Conservation (phyloP, 2,888 invertebrate genomes). For the Apamea crenata region DNA sequence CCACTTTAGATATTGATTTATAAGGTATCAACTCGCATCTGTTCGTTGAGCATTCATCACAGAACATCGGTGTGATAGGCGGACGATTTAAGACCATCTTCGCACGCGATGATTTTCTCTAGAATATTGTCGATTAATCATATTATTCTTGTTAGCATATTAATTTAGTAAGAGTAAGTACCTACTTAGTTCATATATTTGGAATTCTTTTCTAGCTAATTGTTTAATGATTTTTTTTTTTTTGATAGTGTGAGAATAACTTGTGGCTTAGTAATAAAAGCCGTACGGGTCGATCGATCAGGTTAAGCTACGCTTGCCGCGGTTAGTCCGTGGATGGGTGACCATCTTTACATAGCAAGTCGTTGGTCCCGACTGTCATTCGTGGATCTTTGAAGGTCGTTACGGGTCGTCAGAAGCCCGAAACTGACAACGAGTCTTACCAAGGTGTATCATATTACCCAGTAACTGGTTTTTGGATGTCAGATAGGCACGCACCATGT, state of each 20-base stretch:
- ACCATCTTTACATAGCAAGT: not conserved
- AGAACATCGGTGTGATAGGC: conserved; percentile 41
- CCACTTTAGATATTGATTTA: conserved; percentile 23
- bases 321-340: not conserved
- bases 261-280: not conserved
- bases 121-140: conserved; percentile 53
- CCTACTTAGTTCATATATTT: conserved; percentile 48
- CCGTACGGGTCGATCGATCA: not conserved
- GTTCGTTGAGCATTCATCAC: conserved; percentile 25
- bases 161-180: conserved; percentile 35
- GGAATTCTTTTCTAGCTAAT: conserved; percentile 39
- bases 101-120: conserved; percentile 71
- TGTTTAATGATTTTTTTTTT: conserved; percentile 11
- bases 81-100: conserved; percentile 28
- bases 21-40: conserved; percentile 37
- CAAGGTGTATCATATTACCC: not conserved
- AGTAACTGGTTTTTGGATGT: not conserved
- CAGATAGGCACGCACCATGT: not conserved
- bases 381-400: not conserved
- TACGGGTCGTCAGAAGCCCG: not conserved
- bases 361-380: not conserved
- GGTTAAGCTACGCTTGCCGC: not conserved
- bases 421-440: not conserved
- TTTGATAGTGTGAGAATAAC: not conserved
- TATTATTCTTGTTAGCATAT: conserved; percentile 66